phyloP scores from a whole-genome alignment of 2,113 vertebrate genomes.

The Gobio gobio region DNA sequence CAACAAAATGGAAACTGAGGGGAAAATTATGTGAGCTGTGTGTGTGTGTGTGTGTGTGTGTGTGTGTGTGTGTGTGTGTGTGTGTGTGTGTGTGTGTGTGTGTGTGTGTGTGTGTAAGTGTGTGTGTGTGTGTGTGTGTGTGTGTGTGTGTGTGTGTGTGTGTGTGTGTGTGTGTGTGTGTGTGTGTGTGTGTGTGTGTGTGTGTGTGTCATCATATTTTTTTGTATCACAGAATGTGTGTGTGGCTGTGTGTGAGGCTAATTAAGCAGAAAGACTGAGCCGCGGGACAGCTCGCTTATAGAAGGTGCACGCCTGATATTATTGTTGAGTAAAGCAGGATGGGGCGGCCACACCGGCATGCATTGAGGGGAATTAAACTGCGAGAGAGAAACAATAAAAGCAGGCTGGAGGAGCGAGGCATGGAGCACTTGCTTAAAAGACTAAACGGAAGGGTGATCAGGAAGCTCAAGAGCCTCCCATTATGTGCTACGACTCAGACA shows the following conservation, averaged over 20 bases:
- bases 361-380: conserved; percentile 51
- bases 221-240: conserved; percentile 8
- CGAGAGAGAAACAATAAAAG: conserved; percentile 55
- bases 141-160: conserved; percentile 51
- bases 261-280: conserved; percentile 55
- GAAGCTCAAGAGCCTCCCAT: conserved; percentile 44
- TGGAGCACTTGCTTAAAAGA: conserved; percentile 52
- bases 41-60: conserved; percentile 57
- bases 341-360: conserved; percentile 34
- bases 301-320: conserved; percentile 55
- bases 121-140: conserved; percentile 51
- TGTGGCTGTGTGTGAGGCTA: conserved; percentile 47
- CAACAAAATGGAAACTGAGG: conserved; percentile 35
- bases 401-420: conserved; percentile 30
- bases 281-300: conserved; percentile 48
- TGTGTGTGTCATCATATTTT: conserved; percentile 50
- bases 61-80: conserved; percentile 37
- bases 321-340: conserved; percentile 42
- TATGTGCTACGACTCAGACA: conserved; percentile 44
- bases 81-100: conserved; percentile 50
- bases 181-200: conserved; percentile 55
- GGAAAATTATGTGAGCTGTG: conserved; percentile 31
- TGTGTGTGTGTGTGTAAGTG: conserved; percentile 35
- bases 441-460: conserved; percentile 53
- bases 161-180: conserved; percentile 56